Evolutionary conservation across 2,797 vertebrate species (phyloP).

Genomic region (Lagorchestes hirsutus): DNA sequence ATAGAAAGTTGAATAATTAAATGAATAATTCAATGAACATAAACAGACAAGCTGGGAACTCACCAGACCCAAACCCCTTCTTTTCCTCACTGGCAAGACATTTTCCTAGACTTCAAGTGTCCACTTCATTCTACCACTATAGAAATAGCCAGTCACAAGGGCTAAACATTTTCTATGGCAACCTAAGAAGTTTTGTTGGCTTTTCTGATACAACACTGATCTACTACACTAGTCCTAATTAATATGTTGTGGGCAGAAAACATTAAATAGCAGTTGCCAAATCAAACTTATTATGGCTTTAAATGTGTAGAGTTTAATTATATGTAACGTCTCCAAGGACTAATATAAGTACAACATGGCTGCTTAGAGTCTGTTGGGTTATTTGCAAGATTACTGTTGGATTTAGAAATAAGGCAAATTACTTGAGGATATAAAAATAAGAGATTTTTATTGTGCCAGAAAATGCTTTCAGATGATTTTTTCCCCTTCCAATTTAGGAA

Average conservation of each 20-base stretch:
- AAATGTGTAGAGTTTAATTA: slow-evolving; percentile 43
- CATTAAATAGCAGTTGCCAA: slow-evolving; percentile 58
- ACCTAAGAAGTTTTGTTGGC: slow-evolving; percentile 46
- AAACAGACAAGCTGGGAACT: slow-evolving; percentile 15
- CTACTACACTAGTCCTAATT: slow-evolving; percentile 57
- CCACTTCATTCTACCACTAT: slow-evolving; percentile 31
- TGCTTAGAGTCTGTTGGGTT: slow-evolving; percentile 8
- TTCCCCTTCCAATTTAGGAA: slow-evolving; percentile 8
- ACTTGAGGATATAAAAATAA: slow-evolving; percentile 6
- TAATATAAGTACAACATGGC: slow-evolving; percentile 22
- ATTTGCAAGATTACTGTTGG: slow-evolving; percentile 2
- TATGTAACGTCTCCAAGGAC: slow-evolving; percentile 30
- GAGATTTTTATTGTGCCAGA: neutral
- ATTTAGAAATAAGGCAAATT: neutral
- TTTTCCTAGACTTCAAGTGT: slow-evolving; percentile 35
- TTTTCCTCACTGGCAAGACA: slow-evolving; percentile 11
- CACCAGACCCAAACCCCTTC: neutral
- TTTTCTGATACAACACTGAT: slow-evolving; percentile 52
- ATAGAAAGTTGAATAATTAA: slow-evolving; percentile 13
- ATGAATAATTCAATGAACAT: slow-evolving; percentile 16
- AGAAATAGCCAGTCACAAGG: slow-evolving; percentile 20
- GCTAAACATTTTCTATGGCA: slow-evolving; percentile 39
- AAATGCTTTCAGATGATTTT: slow-evolving; percentile 51
- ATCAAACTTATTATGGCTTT: slow-evolving; percentile 54
- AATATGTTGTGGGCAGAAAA: slow-evolving; percentile 56